These are phyloP conservation scores for Recurvirostra avosetta DNA, from an alignment of 2,113 vertebrate species.

Conservation along the genomic window DNA sequence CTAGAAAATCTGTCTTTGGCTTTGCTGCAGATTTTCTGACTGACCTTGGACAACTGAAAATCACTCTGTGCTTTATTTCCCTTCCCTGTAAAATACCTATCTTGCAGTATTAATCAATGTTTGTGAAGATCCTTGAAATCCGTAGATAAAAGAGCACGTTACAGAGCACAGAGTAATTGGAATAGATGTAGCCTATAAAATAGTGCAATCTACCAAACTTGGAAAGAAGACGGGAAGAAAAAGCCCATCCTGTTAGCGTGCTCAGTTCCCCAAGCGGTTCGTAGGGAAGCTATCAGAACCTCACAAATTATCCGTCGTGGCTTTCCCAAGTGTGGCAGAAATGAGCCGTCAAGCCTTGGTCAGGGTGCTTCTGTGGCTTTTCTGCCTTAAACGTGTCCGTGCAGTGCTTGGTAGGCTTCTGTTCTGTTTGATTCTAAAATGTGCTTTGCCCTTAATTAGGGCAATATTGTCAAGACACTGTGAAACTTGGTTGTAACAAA, in stretches of 20 bases:
- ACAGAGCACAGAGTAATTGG: neutral
- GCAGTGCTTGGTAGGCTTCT: neutral
- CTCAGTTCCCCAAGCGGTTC: neutral
- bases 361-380: neutral
- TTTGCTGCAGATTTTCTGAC: constrained; percentile 32
- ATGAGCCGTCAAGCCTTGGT: neutral
- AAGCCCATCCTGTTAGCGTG: neutral
- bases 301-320: neutral
- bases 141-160: neutral
- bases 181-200: constrained; percentile 2
- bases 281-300: neutral
- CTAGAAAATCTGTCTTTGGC: constrained; percentile 23
- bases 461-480: neutral
- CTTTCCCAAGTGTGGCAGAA: neutral
- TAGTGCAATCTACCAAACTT: neutral
- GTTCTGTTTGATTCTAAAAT: neutral
- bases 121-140: constrained; percentile 40
- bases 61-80: constrained; percentile 26
- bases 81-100: neutral
- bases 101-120: constrained; percentile 22
- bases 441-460: neutral
- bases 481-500: neutral
- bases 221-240: neutral
- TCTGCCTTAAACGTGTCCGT: neutral
- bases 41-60: constrained; percentile 45